Evolutionary conservation across 2,113 vertebrate species (phyloP).

Genomic region (Pogonocichla stellata): DNA sequence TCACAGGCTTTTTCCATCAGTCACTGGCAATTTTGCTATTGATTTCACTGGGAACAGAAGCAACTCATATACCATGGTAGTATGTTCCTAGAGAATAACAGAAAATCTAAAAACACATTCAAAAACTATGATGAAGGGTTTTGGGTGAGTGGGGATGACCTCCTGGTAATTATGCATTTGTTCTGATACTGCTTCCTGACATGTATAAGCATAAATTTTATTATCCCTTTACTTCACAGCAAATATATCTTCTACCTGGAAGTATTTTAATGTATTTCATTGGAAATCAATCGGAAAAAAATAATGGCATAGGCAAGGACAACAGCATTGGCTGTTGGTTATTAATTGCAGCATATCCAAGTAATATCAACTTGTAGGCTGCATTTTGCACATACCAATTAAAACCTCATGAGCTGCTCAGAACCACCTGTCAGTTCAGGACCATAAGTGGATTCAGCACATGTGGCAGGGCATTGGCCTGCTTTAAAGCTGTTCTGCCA

Average conservation of each 20-base stretch:
- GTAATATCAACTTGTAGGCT: not conserved
- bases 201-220: not conserved
- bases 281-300: rapidly evolving
- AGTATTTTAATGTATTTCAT: not conserved
- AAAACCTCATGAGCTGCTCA: not conserved
- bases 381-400: not conserved
- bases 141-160: not conserved
- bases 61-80: not conserved
- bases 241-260: not conserved
- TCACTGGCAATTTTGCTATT: not conserved
- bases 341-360: not conserved
- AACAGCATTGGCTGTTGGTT: not conserved
- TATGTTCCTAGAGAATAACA: not conserved
- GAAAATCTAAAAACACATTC: not conserved
- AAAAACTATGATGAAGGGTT: not conserved
- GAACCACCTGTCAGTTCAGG: not conserved
- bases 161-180: not conserved
- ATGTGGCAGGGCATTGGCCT: not conserved
- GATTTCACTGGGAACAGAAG: not conserved
- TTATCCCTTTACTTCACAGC: not conserved
- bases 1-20: not conserved
- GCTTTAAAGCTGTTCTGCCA: not conserved
- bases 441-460: not conserved
- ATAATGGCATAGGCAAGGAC: not conserved
- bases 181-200: not conserved